A percentile compares a stretch with the other conserved stretches of the same genome.
These are phyloP conservation scores for Pachycephala philippinensis DNA, from an alignment of 2,113 vertebrate genomes.

Conservation along the genomic window DNA sequence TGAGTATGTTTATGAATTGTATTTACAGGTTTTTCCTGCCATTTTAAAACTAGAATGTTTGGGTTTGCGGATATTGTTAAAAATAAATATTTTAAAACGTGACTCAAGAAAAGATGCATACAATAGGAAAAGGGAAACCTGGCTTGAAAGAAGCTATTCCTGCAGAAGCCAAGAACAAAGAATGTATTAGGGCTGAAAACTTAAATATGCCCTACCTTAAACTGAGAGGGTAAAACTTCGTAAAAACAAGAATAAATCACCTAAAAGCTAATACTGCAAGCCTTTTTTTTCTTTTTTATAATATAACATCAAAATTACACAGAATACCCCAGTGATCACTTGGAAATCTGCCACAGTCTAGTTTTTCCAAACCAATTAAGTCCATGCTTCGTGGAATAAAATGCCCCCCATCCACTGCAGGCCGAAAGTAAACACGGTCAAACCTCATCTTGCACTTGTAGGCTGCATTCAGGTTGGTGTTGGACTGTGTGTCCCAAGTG, in stretches of 20 bases:
- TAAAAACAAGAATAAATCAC: neutral
- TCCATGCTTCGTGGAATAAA: conserved; percentile 83
- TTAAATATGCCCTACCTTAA: neutral
- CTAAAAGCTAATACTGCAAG: neutral
- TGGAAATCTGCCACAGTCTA: conserved; percentile 88
- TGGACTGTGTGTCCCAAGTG: conserved; percentile 91
- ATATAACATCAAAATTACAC: conserved; percentile 78
- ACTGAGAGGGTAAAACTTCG: neutral
- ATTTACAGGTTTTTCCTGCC: neutral
- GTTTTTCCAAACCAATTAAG: conserved; percentile 88
- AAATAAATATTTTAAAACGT: neutral
- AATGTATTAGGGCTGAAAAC: neutral
- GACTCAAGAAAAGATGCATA: neutral
- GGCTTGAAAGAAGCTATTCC: neutral
- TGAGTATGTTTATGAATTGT: neutral
- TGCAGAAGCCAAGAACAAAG: neutral
- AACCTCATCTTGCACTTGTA: conserved; percentile 83
- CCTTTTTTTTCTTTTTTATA: neutral
- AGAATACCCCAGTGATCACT: conserved; percentile 98
- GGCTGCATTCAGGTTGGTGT: conserved; percentile 77
- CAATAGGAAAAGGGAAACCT: neutral
- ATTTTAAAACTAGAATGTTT: neutral
- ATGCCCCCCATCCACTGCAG: conserved; percentile 56
- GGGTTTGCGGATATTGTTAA: neutral
- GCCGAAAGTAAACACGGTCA: conserved; percentile 84